These are phyloP conservation scores for Oreochromis grahami DNA, from an alignment of 2,797 vertebrate genomes.

Conservation along the genomic window DNA sequence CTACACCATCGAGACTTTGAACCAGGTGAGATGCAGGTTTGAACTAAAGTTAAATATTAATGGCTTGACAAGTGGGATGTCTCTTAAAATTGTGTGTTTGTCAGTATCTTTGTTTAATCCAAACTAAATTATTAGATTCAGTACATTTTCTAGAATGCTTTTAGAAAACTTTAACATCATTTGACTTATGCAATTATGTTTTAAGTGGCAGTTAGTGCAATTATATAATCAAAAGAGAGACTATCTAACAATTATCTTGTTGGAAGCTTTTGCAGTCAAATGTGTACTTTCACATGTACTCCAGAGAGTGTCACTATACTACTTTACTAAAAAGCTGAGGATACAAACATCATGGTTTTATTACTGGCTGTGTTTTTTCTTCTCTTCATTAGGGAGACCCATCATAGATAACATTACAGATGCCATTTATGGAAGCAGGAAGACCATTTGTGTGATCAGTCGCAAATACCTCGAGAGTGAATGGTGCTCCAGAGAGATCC, in stretches of 20 bases:
- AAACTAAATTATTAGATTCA: background rate
- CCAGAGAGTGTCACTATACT: slow-evolving; percentile 12
- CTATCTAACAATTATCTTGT: background rate
- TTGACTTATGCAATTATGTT: background rate
- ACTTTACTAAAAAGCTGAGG: background rate
- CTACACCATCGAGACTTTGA: slow-evolving; percentile 77
- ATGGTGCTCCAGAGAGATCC: slow-evolving; percentile 79
- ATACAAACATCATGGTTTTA: background rate
- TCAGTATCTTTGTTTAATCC: rapidly evolving
- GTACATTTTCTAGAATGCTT: background rate
- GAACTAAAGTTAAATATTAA: background rate
- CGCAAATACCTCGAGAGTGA: slow-evolving; percentile 70
- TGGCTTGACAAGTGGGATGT: background rate
- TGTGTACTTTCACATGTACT: background rate
- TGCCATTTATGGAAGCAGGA: slow-evolving; percentile 76
- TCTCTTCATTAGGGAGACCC: slow-evolving; percentile 50
- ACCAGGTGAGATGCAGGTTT: slow-evolving; percentile 46
- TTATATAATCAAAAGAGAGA: background rate
- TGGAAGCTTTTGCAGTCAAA: background rate
- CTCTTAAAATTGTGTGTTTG: background rate
- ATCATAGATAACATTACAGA: slow-evolving; percentile 74
- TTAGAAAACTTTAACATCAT: background rate
- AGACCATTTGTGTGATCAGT: slow-evolving; percentile 80
- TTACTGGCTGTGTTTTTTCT: background rate
- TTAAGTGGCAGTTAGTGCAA: background rate